phyloP scores from a whole-genome alignment of 2,888 invertebrate genomes.

The Camponotus fellah region DNA sequence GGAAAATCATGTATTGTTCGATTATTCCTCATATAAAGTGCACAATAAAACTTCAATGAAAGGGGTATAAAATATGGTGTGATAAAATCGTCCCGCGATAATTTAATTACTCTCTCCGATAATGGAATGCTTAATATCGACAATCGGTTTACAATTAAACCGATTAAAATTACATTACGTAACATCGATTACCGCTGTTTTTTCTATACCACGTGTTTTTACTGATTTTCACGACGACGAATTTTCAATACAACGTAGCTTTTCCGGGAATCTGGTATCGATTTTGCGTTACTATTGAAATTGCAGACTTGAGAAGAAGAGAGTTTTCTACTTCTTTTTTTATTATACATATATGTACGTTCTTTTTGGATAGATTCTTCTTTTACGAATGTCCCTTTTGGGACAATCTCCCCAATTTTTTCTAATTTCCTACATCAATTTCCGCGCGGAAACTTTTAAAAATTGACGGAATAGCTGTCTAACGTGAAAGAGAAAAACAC shows the following conservation, averaged over 20 bases:
- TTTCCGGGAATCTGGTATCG: not conserved
- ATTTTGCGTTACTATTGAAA: conserved; percentile 14
- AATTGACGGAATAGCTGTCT: conserved; percentile 22
- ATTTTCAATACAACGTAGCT: conserved; percentile 28
- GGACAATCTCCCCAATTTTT: conserved; percentile 14
- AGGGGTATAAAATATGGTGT: conserved; percentile 26
- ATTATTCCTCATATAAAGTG: not conserved
- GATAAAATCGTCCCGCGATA: conserved; percentile 2
- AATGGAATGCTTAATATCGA: conserved; percentile 26
- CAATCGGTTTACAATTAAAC: conserved; percentile 33
- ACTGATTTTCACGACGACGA: conserved; percentile 1
- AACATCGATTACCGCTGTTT: conserved; percentile 15
- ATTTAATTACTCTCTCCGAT: conserved; percentile 17
- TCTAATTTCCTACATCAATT: conserved; percentile 18
- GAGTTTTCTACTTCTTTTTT: not conserved
- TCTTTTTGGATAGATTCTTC: not conserved
- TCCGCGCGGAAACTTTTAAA: not conserved
- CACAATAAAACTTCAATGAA: not conserved
- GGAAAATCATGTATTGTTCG: not conserved
- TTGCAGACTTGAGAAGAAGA: not conserved
- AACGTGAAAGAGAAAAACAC: conserved; percentile 49
- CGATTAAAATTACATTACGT: conserved; percentile 30
- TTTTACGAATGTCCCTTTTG: conserved; percentile 57
- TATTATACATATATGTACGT: not conserved
- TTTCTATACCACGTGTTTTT: not conserved